Evolutionary conservation across 2,888 invertebrate species (phyloP), one percentile per base, ranked within the genome.

Genomic region (Amphimallon solstitiale): DNA sequence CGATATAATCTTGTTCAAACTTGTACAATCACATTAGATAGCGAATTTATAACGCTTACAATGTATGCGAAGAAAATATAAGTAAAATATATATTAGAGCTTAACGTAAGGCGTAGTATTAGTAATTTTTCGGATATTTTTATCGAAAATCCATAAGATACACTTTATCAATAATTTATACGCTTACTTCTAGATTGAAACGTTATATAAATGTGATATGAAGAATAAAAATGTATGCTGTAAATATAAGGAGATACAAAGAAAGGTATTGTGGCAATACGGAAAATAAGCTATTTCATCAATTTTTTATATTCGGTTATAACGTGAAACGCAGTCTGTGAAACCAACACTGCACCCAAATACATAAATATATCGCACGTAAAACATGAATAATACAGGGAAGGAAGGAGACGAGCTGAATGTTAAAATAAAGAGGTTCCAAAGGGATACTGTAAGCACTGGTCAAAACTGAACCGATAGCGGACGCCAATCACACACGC

Each of bases 361-460:
- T 77, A 78, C 72, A 77, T 76, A 78, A 77, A 78, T 76, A 76
- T 77, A 77, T 76, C 74, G 74, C 73, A 76, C 76, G 76, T 76
- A 72, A 73, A 74, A 74, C 76, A 77, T 78, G 77, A 78, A 78
- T 79, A 78, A 79, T 77, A 76, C 74, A 78, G 73, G 71, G 72
- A 74, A 73, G 73, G 75, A 75, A 74, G 72, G 73, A 73, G 73
- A 73, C 75, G 78, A 76, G 75, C 71, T 72, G 79, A 78, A 79
- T 79, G 77, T 75, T 77, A 77, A 78, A 79, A 78, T 77, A 76
- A 74, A 73, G 74, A 72, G 73, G 72, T 72, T 75, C 77, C 76
- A 68, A 54, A 63, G 77, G 76, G 76, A 77, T 70, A 46, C 66
- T 35, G 74, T 73, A 75, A 74, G 75, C 73, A 75, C 70, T 74